Base-by-base conservation (phyloP, 2,797 vertebrate genomes). In the Phyllotis vaccarum region DNA sequence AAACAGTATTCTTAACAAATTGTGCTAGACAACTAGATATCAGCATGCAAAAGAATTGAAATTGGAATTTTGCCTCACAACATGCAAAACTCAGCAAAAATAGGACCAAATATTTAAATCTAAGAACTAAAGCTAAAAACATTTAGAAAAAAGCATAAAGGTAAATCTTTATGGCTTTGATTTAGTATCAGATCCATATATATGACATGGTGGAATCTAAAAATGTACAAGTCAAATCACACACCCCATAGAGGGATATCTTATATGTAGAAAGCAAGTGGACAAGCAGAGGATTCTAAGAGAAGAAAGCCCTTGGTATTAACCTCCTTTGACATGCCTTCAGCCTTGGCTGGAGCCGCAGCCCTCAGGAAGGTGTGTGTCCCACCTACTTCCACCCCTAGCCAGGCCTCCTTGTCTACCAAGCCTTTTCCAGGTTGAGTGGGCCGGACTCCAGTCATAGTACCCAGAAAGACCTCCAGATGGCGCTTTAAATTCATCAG, bases 401-500 rank as follows among this genome's bases (percentile, higher is more conserved):
- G 16, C 9, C 4, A 0, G 34, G 14, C 49, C n/a, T 72, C 24
- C 66, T 56, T 12, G 49, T 17, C 16, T 27, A 40, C 24, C 46
- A 81, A 34, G 76, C 22, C 12, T 60, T 91, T 86, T 89, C 34
- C 52, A 29, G 60, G 58, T 54, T 68, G 40, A 12, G 1, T 46
- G 27, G 14, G 3, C n/a, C 49, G 34, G 46, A 54, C 34, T 4
- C n/a, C 29, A 66, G 52, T 29, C 78, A 66, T 37, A 9, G 52
- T 96, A 93, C 91, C 43, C 31, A 27, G 0, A 93, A 76, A 0
- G 29, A 76, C 93, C 97, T 90, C 91, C 76, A 98, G 97, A 62
- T 87, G 96, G 97, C 64, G 76, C 92, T 60, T 37, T 93, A 86
- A 95, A 46, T 72, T 86, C 86, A 95, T 40, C 49, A 60, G 49